A percentile compares a stretch with the other conserved stretches of the same genome.
phyloP scores from a whole-genome alignment of 2,888 invertebrate species.

The Euclidia mi region DNA sequence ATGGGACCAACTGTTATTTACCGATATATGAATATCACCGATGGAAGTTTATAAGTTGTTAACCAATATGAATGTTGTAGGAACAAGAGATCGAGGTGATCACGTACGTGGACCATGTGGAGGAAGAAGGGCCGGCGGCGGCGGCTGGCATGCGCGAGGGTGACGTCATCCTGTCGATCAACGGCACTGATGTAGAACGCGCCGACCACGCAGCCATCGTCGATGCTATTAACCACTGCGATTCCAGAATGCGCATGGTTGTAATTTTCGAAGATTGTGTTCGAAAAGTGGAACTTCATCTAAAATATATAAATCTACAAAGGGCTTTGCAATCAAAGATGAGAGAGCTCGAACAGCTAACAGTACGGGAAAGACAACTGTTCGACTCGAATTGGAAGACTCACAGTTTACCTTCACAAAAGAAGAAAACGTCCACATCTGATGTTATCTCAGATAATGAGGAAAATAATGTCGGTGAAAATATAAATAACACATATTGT shows the following conservation, averaged over 20 bases:
- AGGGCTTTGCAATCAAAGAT: constrained; percentile 95
- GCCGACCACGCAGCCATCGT: constrained; percentile 98
- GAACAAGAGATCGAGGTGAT: constrained; percentile 98
- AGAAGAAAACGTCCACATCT: constrained; percentile 92
- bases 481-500: constrained; percentile 91
- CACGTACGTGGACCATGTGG: constrained; percentile 99
- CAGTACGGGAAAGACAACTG: constrained; percentile 95
- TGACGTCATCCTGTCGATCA: constrained; percentile 98
- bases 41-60: neutral
- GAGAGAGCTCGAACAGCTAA: constrained; percentile 95
- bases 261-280: constrained; percentile 99
- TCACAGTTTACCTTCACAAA: constrained; percentile 96
- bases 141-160: constrained; percentile 98
- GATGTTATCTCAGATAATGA: constrained; percentile 83
- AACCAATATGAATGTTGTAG: constrained; percentile 54
- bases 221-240: constrained; percentile 97
- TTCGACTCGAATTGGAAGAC: constrained; percentile 97
- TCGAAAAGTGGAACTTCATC: constrained; percentile 97
- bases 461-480: constrained; percentile 80
- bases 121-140: constrained; percentile 97
- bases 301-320: constrained; percentile 97
- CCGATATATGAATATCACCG: no score
- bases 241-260: constrained; percentile 97
- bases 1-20: no score
- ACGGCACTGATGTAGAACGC: constrained; percentile 98